Base-by-base conservation (phyloP, 1,140 invertebrate genomes). In the Penaeus chinensis region DNA sequence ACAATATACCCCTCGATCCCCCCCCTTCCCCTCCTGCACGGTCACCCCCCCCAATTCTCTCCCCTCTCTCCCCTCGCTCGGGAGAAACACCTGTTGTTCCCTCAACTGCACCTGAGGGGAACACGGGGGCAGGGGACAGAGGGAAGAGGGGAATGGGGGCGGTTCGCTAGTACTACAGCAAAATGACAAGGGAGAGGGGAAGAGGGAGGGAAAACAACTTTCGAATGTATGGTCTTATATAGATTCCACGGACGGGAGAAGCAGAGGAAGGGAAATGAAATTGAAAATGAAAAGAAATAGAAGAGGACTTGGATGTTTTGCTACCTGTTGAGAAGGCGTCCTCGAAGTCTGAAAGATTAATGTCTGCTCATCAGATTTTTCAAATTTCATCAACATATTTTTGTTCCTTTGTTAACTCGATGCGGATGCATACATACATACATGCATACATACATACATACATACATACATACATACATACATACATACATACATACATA, bases 71-170 rank as follows among this genome's bases (percentile, higher is more conserved):
- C 61, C 65, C 27, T 65, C 80, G 37, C 24, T 66, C 3, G 80
- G 80, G 62, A 19, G 80, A 32, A 27, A 74, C 69, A 74, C 69
- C 69, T 74, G 69, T 74, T 74, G 69, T 74, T 74, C 69, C 16
- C 69, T 74, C 24, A 74, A 37, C 69, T 74, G 16, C 37, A 74
- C 69, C 69, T 74, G 69, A 74, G 69, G 69, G 19, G 24, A 24
- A 32, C 22, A 74, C 16, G 24, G 69, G 37, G 69, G 37, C 13
- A 10, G 69, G 37, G 69, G 13, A 19, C 18, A 37, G 37, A 18
- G 18, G 69, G 18, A 13, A 74, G 69, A 74, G 69, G 24, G 24
- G 69, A n/a, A 74, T 0, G 13, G 19, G 24, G 24, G 24, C 11
- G 66, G 32, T 77, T 32, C 24, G 18, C 32, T 54, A 47, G 32